These are phyloP conservation scores for Jacana jacana DNA, from an alignment of 2,113 vertebrate genomes.

Conservation along the genomic window DNA sequence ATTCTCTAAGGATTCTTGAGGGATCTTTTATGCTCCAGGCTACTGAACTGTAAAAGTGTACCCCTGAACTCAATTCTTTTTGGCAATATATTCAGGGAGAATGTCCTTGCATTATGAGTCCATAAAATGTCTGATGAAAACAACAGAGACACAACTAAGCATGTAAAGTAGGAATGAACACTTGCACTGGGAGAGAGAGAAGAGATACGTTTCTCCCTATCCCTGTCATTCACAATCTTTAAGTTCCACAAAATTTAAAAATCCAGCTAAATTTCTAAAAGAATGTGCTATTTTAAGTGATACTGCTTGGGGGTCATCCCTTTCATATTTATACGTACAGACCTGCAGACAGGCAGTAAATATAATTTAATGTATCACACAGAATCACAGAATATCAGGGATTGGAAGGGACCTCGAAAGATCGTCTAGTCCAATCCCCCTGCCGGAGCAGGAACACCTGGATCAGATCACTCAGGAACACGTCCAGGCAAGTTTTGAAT, in stretches of 20 bases:
- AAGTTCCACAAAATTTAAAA: not conserved
- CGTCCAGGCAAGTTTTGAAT: no score
- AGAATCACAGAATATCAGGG: no score
- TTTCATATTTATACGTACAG: not conserved
- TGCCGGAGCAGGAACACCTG: no score
- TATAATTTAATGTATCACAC: not conserved
- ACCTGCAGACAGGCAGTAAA: not conserved
- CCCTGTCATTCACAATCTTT: not conserved
- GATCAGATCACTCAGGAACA: no score
- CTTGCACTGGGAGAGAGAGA: not conserved
- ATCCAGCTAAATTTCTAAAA: not conserved
- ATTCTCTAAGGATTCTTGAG: not conserved
- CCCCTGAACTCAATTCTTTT: not conserved
- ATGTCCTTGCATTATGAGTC: not conserved
- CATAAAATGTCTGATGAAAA: not conserved
- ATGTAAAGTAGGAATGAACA: not conserved
- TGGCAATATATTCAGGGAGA: not conserved
- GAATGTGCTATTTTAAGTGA: not conserved
- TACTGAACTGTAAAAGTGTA: not conserved
- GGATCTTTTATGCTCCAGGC: not conserved
- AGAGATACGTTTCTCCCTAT: not conserved
- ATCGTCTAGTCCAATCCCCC: no score
- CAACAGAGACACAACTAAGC: not conserved
- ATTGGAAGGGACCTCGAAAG: no score
- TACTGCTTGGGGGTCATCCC: not conserved